phyloP scores from a whole-genome alignment of 53 echinoderm and acorn worm species.

The Astropecten irregularis region DNA sequence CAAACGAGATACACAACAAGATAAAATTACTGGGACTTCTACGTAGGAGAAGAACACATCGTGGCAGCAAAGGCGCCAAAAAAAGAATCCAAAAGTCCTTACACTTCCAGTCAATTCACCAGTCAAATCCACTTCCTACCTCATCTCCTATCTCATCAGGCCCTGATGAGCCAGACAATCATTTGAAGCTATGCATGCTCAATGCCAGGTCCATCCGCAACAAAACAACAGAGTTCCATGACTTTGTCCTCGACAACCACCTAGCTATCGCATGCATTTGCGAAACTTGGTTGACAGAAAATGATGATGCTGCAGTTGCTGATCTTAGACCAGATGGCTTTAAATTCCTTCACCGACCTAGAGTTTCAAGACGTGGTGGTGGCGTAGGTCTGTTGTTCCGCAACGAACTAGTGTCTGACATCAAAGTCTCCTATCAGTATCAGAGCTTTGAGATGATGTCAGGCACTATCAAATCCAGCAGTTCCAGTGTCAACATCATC shows the following conservation, averaged over 20 bases:
- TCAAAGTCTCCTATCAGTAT: not conserved
- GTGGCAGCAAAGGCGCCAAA: no score
- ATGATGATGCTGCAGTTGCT: slow-evolving; percentile 29
- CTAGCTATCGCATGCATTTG: slow-evolving; percentile 22
- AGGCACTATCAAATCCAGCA: slow-evolving; percentile 13
- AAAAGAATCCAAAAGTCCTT: no score
- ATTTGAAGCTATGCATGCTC: not conserved
- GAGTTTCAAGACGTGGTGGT: not conserved
- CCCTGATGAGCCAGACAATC: no score
- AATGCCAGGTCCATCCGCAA: not conserved
- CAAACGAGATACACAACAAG: no score
- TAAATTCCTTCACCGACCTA: slow-evolving; percentile 13
- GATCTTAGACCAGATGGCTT: slow-evolving; percentile 18
- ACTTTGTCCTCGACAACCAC: not conserved
- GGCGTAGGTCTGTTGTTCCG: no score
- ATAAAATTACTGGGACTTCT: no score
- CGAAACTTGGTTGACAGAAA: slow-evolving; percentile 25
- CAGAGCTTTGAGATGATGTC: slow-evolving; percentile 37
- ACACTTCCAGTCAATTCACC: no score
- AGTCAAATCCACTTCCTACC: no score
- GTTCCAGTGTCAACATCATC: not conserved
- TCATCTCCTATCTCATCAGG: no score
- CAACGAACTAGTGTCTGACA: slow-evolving; percentile 19
- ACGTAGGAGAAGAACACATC: no score
- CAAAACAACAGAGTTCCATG: slow-evolving; percentile 4